Base-by-base conservation (phyloP, 2,113 vertebrate species). In the Scomber scombrus region DNA sequence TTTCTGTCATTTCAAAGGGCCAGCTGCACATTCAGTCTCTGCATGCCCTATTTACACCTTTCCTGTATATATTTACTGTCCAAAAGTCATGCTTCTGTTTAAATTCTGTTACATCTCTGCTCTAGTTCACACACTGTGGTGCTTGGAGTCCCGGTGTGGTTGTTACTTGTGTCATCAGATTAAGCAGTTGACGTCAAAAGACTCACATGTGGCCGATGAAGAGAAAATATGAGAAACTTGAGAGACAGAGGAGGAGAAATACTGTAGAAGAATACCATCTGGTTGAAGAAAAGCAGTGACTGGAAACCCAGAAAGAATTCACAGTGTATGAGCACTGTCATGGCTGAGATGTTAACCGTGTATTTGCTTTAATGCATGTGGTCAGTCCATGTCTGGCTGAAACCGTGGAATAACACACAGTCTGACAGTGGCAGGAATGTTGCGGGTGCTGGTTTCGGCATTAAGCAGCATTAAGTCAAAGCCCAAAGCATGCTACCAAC, bases 401-500 rank as follows among this genome's bases (percentile, higher is more conserved):
- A 90, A 78, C 56, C 19, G 64, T 86, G 89, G 87, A 92, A 91
- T 83, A 92, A 86, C 84, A 90, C 70, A 62, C 75, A 66, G 78
- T 56, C 85, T 67, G 88, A 81, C 81, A 75, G 90, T 26, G 55
- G 89, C 87, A 87, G 90, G 93, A 94, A 94, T 94, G 93, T 52
- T 90, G 90, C 50, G 83, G 88, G 40, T 67, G 85, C 88, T 90
- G 86, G 74, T 90, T 90, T 87, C 83, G 65, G 92, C 89, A 92
- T 94, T 93, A 93, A 78, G 82, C 75, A 26, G 90, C 78, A 94
- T 94, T 94, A 94, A 90, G 83, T 71, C 51, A 81, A 91, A 93
- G 91, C 85, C 92, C 82, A 84, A 92, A 91, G 93, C 85, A 93
- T 87, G 91, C 74, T 67, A 86, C 76, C 69, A 46, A 86, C 63